phyloP scores from a whole-genome alignment of 2,888 invertebrate genomes.

The Theodoxus fluviatilis region DNA sequence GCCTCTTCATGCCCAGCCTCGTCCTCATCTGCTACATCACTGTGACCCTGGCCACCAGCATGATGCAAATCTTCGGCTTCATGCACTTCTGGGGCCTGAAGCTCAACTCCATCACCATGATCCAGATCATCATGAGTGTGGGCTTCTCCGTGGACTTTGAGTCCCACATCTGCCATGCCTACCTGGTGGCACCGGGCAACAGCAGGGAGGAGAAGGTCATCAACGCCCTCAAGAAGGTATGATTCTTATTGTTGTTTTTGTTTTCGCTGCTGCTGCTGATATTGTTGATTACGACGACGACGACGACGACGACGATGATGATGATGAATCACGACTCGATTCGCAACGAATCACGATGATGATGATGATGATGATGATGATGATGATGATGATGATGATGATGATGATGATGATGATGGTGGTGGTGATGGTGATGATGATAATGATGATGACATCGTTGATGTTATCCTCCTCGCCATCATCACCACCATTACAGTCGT shows the following conservation, averaged over 20 bases:
- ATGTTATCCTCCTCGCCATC: too few relatives aligned
- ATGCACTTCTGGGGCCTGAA: conserved; percentile 46
- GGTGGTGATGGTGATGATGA: too few relatives aligned
- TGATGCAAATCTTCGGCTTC: conserved; percentile 51
- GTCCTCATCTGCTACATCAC: conserved; percentile 44
- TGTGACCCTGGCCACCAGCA: conserved; percentile 45
- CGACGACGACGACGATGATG: too few relatives aligned
- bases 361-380: too few relatives aligned
- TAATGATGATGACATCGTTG: too few relatives aligned
- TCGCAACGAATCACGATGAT: too few relatives aligned
- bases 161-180: conserved; percentile 49
- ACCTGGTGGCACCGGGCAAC: conserved; percentile 32
- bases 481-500: too few relatives aligned
- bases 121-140: conserved; percentile 52
- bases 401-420: too few relatives aligned
- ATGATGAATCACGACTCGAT: too few relatives aligned
- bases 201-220: conserved; percentile 31
- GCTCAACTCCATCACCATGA: conserved; percentile 53
- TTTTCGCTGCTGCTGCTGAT: too few relatives aligned
- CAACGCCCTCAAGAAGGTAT: conserved; percentile 40
- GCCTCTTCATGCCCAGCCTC: conserved; percentile 52
- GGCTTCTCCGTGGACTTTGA: conserved; percentile 54
- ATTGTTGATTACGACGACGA: too few relatives aligned
- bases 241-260: conserved; percentile 43
- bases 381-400: too few relatives aligned